Base-by-base conservation (phyloP, 1,140 invertebrate genomes). In the Condylostylus longicornis region DNA sequence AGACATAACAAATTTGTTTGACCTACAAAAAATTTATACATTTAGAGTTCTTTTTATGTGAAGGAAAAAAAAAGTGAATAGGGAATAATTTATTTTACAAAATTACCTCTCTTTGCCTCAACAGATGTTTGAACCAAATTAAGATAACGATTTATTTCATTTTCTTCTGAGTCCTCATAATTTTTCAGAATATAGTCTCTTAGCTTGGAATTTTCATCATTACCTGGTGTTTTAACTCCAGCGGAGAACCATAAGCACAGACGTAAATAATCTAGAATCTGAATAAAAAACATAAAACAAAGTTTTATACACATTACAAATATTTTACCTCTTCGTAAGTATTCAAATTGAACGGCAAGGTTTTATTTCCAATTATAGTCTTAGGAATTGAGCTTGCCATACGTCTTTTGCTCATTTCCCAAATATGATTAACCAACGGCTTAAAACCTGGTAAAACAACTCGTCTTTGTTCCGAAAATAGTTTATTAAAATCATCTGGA, bases 241-340 rank as follows among this genome's bases (percentile, higher is more conserved):
- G 58, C 53, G 7, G 58, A 61, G 31, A 53, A 60, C 57, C 58
- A 61, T 15, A 89, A 58, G 51, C 82, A 86, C 47, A 84, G 65
- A 4, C 82, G 68, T 36, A 85, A 56, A 58, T 87, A 88, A 3
- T 75, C 64, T 5, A 88, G 57, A 41, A 86, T 77, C 77, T 84
- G 51, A 13, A 64, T 61, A 33, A n/a, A 35, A 23, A 36, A 23
- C 14, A 15, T 9, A 14, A 21, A 8, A 7, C 5, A 19, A 17
- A n/a, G 12, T 21, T 34, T 5, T 22, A 4, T 19, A 29, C 46
- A 44, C 53, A 47, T 19, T 31, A 19, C 12, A 17, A 23, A 34
- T 5, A 33, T 33, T 10, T 35, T 37, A 78, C 75, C 64, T 79
- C 74, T 43, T 69, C 67, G 50, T 72, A 79, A 3, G 73, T 69